Conservation (phyloP, 1,140 invertebrate genomes). For the Leptinotarsa texana region DNA sequence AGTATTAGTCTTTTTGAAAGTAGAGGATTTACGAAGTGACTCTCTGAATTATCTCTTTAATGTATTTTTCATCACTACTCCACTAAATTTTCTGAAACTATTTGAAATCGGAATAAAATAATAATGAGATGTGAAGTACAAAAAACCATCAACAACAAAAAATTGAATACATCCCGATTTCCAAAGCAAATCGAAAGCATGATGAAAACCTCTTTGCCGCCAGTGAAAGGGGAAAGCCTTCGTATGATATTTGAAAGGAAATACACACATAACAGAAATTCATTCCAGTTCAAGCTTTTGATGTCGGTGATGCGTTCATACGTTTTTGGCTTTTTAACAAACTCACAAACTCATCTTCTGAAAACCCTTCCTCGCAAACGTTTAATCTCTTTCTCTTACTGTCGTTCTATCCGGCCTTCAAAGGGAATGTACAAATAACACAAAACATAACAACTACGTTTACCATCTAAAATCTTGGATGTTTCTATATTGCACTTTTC, state of each 20-base stretch:
- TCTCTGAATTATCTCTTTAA: too few species aligned
- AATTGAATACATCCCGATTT: not conserved
- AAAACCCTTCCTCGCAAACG: slow-evolving; percentile 29
- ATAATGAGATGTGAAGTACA: too few species aligned
- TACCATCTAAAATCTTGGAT: not conserved
- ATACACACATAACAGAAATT: slow-evolving; percentile 32
- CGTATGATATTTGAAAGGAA: slow-evolving; percentile 23
- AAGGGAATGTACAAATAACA: slow-evolving; percentile 15
- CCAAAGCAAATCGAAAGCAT: not conserved
- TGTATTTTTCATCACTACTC: too few species aligned
- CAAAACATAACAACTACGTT: not conserved
- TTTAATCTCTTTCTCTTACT: slow-evolving; percentile 26
- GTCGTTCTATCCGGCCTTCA: slow-evolving; percentile 15
- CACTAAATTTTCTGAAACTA: too few species aligned
- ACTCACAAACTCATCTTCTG: slow-evolving; percentile 26
- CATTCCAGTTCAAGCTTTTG: slow-evolving; percentile 28
- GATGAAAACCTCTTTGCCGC: slow-evolving; percentile 10
- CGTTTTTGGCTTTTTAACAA: slow-evolving; percentile 32
- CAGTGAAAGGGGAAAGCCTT: not conserved
- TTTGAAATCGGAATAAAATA: too few species aligned
- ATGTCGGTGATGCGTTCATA: slow-evolving; percentile 24
- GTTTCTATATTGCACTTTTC: not conserved
- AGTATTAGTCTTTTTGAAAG: too few species aligned
- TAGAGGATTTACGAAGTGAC: too few species aligned
- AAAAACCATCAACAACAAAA: too few species aligned